phyloP scores from a whole-genome alignment of 2,797 vertebrate genomes.

The Pseudomugil tenellus region DNA sequence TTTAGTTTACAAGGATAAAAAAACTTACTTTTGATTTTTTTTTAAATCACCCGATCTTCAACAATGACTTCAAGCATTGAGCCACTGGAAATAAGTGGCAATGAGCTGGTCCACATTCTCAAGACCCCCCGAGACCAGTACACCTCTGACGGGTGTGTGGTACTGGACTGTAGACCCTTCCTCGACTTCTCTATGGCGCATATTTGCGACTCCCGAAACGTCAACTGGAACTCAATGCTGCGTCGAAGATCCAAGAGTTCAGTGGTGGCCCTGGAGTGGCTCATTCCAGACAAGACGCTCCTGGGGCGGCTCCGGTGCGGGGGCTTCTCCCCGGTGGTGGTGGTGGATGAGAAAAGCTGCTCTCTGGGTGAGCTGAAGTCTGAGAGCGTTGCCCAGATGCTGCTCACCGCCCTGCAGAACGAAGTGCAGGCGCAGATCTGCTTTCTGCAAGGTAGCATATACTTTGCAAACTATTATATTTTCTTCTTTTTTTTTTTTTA shows the following conservation, averaged over 20 bases:
- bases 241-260: constrained; percentile 84
- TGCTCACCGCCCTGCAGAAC: constrained; percentile 81
- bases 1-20: not conserved
- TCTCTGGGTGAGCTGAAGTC: constrained; percentile 72
- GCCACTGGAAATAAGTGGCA: constrained; percentile 72
- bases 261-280: constrained; percentile 82
- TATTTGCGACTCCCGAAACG: constrained; percentile 82
- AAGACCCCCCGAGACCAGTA: constrained; percentile 67
- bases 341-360: constrained; percentile 84
- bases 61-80: constrained; percentile 68
- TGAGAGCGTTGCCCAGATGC: constrained; percentile 82
- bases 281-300: constrained; percentile 85
- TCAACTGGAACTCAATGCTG: constrained; percentile 90
- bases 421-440: constrained; percentile 81
- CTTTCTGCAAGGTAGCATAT: constrained; percentile 84
- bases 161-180: constrained; percentile 90
- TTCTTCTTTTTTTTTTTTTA: too few species aligned
- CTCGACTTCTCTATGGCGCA: constrained; percentile 84
- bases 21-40: not conserved
- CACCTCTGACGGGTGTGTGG: constrained; percentile 72
- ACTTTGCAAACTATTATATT: too few species aligned
- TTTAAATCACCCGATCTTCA: not conserved
- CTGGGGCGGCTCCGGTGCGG: constrained; percentile 80
- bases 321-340: constrained; percentile 82
- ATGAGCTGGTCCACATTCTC: constrained; percentile 79